Evolutionary conservation across 2,113 vertebrate species (phyloP).

Genomic region (Onychorhynchus coronatus): DNA sequence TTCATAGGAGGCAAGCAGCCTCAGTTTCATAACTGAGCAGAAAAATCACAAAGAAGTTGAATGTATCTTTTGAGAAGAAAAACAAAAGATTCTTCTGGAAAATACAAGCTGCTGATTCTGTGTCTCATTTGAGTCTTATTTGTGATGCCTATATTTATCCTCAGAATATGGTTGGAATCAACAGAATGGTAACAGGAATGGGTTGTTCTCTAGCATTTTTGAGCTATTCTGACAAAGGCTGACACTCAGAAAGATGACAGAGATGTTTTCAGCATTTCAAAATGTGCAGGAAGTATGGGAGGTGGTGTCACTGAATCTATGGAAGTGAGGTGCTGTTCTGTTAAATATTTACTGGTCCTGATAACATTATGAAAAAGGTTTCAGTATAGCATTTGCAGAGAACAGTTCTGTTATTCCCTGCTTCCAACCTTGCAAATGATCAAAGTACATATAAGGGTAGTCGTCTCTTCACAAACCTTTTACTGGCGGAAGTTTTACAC

Average conservation of each 20-base stretch:
- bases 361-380: not conserved
- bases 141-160: slow-evolving; percentile 30
- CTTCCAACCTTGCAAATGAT: not conserved
- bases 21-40: slow-evolving; percentile 23
- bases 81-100: slow-evolving; percentile 41
- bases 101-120: slow-evolving; percentile 35
- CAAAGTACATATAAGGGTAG: not conserved
- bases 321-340: not conserved
- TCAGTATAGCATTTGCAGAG: not conserved
- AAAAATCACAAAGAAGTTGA: not conserved
- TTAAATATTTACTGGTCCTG: not conserved
- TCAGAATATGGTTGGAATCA: slow-evolving; percentile 10
- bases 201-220: not conserved
- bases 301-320: not conserved
- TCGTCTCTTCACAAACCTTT: not conserved
- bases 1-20: not conserved
- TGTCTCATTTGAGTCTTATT: slow-evolving; percentile 49
- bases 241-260: slow-evolving; percentile 24
- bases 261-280: not conserved
- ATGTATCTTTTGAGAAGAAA: slow-evolving; percentile 43
- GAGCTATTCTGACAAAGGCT: slow-evolving; percentile 53
- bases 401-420: not conserved
- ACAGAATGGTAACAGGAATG: slow-evolving; percentile 7
- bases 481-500: not conserved
- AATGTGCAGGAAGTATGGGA: not conserved